A percentile compares a stretch with the other conserved stretches of the same genome.
Conservation (phyloP, 2,888 invertebrate genomes). For the Carterocephalus palaemon region DNA sequence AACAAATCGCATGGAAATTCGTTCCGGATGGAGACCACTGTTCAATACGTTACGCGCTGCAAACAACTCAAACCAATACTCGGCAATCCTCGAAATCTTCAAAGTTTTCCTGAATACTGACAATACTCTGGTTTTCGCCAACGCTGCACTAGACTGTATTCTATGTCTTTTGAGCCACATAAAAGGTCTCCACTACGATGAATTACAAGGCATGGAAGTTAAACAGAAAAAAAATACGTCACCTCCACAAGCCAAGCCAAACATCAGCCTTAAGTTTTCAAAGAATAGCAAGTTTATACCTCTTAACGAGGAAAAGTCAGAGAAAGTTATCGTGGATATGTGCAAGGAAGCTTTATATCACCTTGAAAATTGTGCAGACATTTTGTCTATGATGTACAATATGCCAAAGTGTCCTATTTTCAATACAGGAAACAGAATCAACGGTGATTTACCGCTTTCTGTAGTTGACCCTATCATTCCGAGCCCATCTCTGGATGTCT, state of each 20-base stretch:
- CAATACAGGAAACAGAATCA: conserved; percentile 91
- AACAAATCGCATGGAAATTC: conserved; percentile 93
- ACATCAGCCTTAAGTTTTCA: conserved; percentile 63
- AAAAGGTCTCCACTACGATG: conserved; percentile 82
- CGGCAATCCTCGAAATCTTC: conserved; percentile 92
- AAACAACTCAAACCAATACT: conserved; percentile 84
- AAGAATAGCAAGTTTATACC: conserved; percentile 73
- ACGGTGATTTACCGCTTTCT: conserved; percentile 86
- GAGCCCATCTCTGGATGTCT: conserved; percentile 82
- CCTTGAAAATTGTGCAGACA: conserved; percentile 90
- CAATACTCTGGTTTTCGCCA: conserved; percentile 94
- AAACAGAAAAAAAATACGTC: conserved; percentile 57
- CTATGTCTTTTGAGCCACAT: conserved; percentile 89
- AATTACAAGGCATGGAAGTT: conserved; percentile 67
- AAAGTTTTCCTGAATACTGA: conserved; percentile 95
- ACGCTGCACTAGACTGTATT: conserved; percentile 96
- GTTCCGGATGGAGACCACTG: conserved; percentile 97
- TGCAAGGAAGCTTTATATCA: conserved; percentile 90
- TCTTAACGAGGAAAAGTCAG: conserved; percentile 67
- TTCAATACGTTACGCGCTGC: conserved; percentile 96
- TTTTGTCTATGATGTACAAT: conserved; percentile 93
- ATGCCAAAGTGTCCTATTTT: conserved; percentile 97
- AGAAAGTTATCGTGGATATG: conserved; percentile 78
- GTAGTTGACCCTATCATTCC: conserved; percentile 92
- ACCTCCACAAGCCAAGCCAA: conserved; percentile 58